phyloP scores from a whole-genome alignment of 2,888 invertebrate species.

The Sphaerophoria rueppellii region DNA sequence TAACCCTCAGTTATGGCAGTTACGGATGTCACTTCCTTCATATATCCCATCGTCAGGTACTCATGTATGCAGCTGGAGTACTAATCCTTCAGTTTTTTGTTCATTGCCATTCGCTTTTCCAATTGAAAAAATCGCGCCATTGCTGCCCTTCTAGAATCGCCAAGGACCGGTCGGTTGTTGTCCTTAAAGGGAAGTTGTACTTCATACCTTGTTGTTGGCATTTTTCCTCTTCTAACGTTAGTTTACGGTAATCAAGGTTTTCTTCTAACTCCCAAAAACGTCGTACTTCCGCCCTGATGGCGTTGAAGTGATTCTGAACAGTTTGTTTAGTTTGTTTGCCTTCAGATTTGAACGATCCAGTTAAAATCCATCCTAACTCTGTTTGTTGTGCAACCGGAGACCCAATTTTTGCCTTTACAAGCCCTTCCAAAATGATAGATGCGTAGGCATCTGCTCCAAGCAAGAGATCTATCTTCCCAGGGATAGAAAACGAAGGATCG shows the following conservation, averaged over 20 bases:
- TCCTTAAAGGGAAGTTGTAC: constrained; percentile 31
- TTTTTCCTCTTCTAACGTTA: constrained; percentile 11
- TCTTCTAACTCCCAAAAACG: constrained; percentile 38
- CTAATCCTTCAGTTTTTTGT: not conserved
- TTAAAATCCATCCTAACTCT: constrained; percentile 37
- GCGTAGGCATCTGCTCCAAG: constrained; percentile 28
- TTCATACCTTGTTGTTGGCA: constrained; percentile 27
- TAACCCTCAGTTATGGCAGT: not conserved
- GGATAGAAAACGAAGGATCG: constrained; percentile 18
- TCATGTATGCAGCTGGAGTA: constrained; percentile 6
- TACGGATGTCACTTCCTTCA: not conserved
- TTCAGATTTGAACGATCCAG: not conserved
- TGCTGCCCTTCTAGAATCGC: constrained; percentile 18
- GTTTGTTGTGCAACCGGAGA: constrained; percentile 35
- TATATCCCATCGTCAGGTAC: not conserved
- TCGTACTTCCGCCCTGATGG: constrained; percentile 1
- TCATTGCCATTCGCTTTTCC: not conserved
- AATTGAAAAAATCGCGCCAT: constrained; percentile 31
- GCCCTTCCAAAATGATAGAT: constrained; percentile 23
- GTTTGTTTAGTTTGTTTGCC: not conserved
- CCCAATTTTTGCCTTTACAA: constrained; percentile 5
- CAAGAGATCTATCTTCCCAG: constrained; percentile 22
- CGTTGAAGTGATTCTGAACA: constrained; percentile 34
- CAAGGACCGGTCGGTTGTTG: constrained; percentile 3
- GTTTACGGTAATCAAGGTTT: constrained; percentile 6